Conservation (phyloP, 1,140 invertebrate species). For the Tetranychus cinnabarinus region DNA sequence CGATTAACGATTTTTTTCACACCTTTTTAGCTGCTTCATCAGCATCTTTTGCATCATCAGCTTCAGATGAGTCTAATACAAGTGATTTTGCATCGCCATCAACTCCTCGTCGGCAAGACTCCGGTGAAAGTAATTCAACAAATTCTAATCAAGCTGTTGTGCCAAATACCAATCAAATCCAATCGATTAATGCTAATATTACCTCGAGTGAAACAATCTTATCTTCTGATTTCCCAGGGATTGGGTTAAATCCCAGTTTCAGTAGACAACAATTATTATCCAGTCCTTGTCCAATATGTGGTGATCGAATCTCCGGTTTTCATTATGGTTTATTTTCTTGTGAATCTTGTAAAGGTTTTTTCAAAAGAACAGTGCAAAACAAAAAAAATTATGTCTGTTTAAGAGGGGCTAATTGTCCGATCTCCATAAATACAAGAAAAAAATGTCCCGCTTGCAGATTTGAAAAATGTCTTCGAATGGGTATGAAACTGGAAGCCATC, state of each 20-base stretch:
- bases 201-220: neutral
- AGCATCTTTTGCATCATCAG: conserved; percentile 5
- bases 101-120: too few relatives aligned
- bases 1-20: conserved; percentile 6
- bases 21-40: neutral
- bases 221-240: neutral
- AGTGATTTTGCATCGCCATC: conserved; percentile 11
- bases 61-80: conserved; percentile 12
- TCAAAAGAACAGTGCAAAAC: conserved; percentile 93
- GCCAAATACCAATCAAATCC: neutral
- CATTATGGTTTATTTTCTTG: conserved; percentile 91
- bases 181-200: neutral
- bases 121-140: too few relatives aligned
- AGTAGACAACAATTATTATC: conserved; percentile 14
- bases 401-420: conserved; percentile 62
- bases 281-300: conserved; percentile 79
- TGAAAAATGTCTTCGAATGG: conserved; percentile 78
- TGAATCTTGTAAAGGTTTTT: conserved; percentile 91
- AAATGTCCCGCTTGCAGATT: conserved; percentile 90
- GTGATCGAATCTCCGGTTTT: conserved; percentile 79
- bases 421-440: conserved; percentile 67
- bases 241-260: conserved; percentile 8
- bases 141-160: neutral
- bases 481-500: conserved; percentile 93
- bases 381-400: conserved; percentile 87